Evolutionary conservation across 1,140 invertebrate genomes (phyloP).

Genomic region (Drosophila kohkoa): DNA sequence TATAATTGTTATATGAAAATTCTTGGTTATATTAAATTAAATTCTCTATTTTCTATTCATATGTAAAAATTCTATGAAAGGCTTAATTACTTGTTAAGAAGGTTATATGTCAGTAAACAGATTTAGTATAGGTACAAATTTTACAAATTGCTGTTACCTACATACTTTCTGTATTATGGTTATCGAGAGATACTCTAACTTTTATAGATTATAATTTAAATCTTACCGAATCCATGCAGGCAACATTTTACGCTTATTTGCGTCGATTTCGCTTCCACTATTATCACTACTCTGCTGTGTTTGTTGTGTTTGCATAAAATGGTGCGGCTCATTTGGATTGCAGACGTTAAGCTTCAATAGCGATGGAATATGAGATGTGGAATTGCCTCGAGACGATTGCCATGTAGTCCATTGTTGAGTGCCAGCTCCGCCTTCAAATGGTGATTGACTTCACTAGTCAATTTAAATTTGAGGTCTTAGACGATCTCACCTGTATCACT

Average conservation of each 20-base stretch:
- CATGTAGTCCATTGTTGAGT: constrained; percentile 60
- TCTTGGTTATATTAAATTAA: no score
- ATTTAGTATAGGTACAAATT: no score
- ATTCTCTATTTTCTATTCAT: no score
- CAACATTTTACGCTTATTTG: constrained; percentile 94
- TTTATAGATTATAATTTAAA: not conserved
- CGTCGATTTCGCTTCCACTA: constrained; percentile 87
- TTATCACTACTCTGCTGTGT: constrained; percentile 18
- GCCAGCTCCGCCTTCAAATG: not conserved
- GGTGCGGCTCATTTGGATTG: constrained; percentile 71
- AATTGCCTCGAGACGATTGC: constrained; percentile 48
- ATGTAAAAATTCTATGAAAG: no score
- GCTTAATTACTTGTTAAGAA: no score
- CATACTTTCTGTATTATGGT: not conserved
- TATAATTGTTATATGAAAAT: no score
- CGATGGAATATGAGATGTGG: constrained; percentile 79
- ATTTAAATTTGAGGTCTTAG: not conserved
- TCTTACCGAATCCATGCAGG: constrained; percentile 94
- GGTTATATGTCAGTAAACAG: no score
- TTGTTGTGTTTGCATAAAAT: constrained; percentile 30
- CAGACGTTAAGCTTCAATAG: constrained; percentile 76
- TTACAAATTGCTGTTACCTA: not conserved
- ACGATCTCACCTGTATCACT: constrained; percentile 38
- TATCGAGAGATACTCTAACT: no score
- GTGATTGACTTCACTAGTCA: not conserved